phyloP scores from a whole-genome alignment of 2,113 vertebrate species.

The Neodon shergylaensis region DNA sequence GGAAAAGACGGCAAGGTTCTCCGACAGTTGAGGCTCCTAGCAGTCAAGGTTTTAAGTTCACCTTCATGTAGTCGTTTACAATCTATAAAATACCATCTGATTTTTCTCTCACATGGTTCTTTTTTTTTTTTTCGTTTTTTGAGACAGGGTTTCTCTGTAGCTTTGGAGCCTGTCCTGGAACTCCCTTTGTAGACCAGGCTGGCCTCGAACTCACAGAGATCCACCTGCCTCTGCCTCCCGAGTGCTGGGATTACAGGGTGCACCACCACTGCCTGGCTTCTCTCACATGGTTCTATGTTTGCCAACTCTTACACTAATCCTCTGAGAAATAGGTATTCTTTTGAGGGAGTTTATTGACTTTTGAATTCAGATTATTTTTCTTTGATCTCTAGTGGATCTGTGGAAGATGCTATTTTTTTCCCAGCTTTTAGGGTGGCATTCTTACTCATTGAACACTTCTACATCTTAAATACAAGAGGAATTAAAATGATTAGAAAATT shows the following conservation, averaged over 20 bases:
- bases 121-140: too few species aligned
- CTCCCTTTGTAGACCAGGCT: too few species aligned
- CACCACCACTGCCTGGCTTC: neutral
- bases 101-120: too few species aligned
- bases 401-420: neutral
- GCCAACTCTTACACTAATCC: neutral
- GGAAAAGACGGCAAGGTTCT: fast-evolving
- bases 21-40: fast-evolving
- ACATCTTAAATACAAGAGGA: neutral
- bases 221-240: too few species aligned
- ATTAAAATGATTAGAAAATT: neutral
- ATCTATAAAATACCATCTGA: neutral
- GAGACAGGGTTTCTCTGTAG: too few species aligned
- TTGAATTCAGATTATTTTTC: neutral
- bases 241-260: too few species aligned
- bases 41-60: neutral
- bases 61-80: neutral
- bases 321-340: neutral
- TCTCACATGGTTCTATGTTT: neutral
- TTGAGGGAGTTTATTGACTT: neutral
- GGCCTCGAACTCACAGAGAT: too few species aligned
- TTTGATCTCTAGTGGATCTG: neutral
- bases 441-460: neutral
- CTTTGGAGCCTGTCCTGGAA: too few species aligned
- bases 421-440: neutral